Evolutionary conservation across 2,888 invertebrate species (phyloP), one percentile per base, ranked within the genome.

Genomic region (Conops quadrifasciatus): DNA sequence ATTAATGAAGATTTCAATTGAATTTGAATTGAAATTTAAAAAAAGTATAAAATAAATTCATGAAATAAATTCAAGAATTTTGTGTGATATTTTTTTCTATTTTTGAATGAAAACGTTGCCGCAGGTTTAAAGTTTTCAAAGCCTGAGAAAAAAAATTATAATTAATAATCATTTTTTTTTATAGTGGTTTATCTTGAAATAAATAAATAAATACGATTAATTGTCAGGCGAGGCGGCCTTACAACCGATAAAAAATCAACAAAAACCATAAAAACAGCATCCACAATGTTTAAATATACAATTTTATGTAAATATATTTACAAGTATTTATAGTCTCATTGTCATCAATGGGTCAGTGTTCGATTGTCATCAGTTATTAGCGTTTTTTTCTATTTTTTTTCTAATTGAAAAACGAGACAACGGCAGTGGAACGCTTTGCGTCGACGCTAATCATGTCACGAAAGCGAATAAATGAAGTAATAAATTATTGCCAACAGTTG

Each of bases 121-220:
- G n/a, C n/a, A n/a, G n/a, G n/a, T n/a, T n/a, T n/a, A n/a, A n/a
- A n/a, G n/a, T n/a, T n/a, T n/a, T n/a, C n/a, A n/a, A n/a, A n/a
- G n/a, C n/a, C n/a, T n/a, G n/a, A n/a, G n/a, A n/a, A n/a, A n/a
- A n/a, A n/a, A n/a, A n/a, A n/a, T n/a, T n/a, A n/a, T n/a, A n/a
- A n/a, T n/a, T n/a, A n/a, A n/a, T n/a, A n/a, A n/a, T n/a, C n/a
- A n/a, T n/a, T n/a, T n/a, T n/a, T n/a, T n/a, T 58, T 58, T 58
- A n/a, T 30, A 66, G 53, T 53, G 36, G 66, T 66, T 66, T 66
- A 15, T 66, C 66, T 53, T 66, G 66, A 66, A 56, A 56, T 66
- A 36, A 51, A 21, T 66, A 16, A 66, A 53, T 21, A 15, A 64
- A 24, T 63, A 13, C 2, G 7, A 19, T 3, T 4, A 28, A 3